Percentiles rank a stretch among this genome's conserved stretches.
These are phyloP conservation scores for Erythrolamprus reginae DNA, from an alignment of 2,113 vertebrate species.

Conservation along the genomic window DNA sequence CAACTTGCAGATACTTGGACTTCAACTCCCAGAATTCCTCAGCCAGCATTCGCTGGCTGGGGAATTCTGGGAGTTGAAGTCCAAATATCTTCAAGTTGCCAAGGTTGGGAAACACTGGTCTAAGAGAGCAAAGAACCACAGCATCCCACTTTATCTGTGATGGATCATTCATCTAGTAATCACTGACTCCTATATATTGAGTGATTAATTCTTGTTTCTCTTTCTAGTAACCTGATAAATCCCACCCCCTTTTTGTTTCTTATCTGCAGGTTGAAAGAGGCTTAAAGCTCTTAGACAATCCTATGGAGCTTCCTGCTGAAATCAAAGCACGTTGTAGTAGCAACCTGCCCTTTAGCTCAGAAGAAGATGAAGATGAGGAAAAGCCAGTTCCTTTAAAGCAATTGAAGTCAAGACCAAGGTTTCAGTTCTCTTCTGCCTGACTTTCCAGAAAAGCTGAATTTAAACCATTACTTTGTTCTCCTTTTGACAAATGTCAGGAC, in stretches of 20 bases:
- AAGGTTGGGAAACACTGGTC: too few species aligned
- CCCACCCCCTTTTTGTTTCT: not conserved
- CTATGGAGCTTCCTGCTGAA: not conserved
- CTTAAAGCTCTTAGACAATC: not conserved
- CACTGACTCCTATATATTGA: not conserved
- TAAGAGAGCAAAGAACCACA: not conserved
- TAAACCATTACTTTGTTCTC: not conserved
- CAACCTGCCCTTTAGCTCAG: not conserved
- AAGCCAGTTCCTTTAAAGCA: not conserved
- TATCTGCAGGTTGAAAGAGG: conserved; percentile 8
- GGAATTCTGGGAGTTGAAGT: too few species aligned
- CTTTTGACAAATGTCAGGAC: not conserved
- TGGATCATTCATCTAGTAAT: not conserved
- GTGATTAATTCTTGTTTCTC: not conserved
- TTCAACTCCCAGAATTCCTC: too few species aligned
- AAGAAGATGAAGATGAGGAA: not conserved
- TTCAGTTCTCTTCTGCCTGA: not conserved
- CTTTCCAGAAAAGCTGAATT: not conserved
- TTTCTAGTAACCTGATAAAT: not conserved
- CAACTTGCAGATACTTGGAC: too few species aligned
- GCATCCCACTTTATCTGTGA: not conserved
- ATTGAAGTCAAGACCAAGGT: not conserved
- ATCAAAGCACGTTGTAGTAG: not conserved
- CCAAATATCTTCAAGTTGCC: too few species aligned
- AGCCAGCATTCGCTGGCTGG: too few species aligned